Evolutionary conservation across 2,113 vertebrate species (phyloP).

Genomic region (Colius striatus): DNA sequence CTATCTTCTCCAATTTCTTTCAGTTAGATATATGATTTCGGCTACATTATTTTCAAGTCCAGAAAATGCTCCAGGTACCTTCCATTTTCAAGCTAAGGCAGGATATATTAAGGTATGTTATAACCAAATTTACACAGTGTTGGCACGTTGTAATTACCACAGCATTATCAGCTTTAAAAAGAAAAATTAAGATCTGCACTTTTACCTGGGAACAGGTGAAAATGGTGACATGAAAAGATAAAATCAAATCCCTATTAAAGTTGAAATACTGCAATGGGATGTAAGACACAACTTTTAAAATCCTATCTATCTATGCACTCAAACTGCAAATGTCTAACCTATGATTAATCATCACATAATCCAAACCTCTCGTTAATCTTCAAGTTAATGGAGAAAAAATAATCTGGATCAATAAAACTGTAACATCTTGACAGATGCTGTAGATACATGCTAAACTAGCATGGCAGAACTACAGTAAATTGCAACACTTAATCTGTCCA

Average conservation of each 20-base stretch:
- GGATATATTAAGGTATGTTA: neutral
- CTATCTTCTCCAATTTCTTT: constrained; percentile 24
- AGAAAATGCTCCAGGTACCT: neutral
- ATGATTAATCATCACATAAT: constrained; percentile 33
- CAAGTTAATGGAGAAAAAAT: constrained; percentile 37
- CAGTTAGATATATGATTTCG: neutral
- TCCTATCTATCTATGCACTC: constrained; percentile 24
- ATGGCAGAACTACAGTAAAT: neutral
- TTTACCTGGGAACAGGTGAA: neutral
- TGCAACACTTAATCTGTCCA: neutral
- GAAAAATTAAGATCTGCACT: neutral
- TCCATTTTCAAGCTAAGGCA: neutral
- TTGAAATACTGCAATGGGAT: neutral
- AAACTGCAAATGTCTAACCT: constrained; percentile 19
- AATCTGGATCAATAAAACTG: neutral
- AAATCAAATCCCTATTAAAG: neutral
- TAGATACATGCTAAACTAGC: neutral
- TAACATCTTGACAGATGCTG: neutral
- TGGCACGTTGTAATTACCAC: neutral
- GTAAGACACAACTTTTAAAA: constrained; percentile 9
- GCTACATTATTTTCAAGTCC: neutral
- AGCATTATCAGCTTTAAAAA: neutral
- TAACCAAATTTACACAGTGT: neutral
- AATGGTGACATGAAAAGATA: constrained; percentile 9
- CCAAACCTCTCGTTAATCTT: constrained; percentile 24